Conservation (phyloP, 30 jellyfish, hydroid and myxozoan species). For the Hydractinia echinata region DNA sequence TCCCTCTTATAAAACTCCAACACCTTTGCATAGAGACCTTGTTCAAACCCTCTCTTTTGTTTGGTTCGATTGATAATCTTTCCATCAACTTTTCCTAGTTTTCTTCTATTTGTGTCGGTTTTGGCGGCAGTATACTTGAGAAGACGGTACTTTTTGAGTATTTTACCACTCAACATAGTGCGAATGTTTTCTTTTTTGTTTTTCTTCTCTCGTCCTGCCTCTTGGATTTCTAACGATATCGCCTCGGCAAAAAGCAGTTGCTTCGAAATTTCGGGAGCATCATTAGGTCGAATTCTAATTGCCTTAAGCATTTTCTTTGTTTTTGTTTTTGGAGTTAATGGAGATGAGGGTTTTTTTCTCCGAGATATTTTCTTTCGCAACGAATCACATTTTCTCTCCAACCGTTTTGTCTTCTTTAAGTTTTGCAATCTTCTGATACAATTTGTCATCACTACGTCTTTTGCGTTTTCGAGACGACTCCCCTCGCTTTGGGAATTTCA, state of each 20-base stretch:
- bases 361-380: neutral
- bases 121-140: neutral
- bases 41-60: constrained; percentile 5
- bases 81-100: neutral
- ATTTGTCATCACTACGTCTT: neutral
- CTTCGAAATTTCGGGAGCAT: neutral
- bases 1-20: constrained; percentile 5
- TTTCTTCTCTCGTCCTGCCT: neutral
- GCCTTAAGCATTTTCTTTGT: neutral
- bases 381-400: neutral
- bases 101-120: neutral
- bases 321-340: neutral
- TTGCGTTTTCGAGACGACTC: constrained; percentile 10
- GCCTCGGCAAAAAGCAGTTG: constrained; percentile 11
- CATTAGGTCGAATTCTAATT: neutral
- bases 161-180: neutral
- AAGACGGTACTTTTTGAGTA: neutral
- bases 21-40: neutral
- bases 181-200: neutral
- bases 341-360: neutral
- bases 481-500: neutral
- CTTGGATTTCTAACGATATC: neutral
- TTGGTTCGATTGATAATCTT: neutral
- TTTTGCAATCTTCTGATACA: neutral
- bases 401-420: neutral